Conservation (phyloP, 2,888 invertebrate species). For the Epinotia ramella region DNA sequence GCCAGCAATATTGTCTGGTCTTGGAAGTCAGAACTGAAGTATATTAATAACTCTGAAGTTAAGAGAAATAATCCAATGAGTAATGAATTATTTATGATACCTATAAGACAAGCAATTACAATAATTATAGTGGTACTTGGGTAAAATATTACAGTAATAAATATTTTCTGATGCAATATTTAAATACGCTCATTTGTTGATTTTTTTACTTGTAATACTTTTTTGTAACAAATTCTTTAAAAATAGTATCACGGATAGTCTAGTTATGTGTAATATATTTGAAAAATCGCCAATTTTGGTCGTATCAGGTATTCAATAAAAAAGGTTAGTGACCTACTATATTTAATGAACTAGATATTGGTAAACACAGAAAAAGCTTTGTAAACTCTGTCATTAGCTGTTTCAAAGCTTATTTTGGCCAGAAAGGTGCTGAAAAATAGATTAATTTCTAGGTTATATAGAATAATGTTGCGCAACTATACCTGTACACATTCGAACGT, state of each 20-base stretch:
- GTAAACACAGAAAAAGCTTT: no score
- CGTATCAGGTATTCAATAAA: no score
- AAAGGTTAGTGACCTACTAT: not conserved
- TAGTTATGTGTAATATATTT: not conserved
- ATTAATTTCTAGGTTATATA: conserved; percentile 58
- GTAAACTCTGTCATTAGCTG: no score
- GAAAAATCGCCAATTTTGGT: not conserved
- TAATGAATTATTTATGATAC: not conserved
- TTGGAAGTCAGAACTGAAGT: no score
- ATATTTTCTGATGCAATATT: conserved; percentile 38
- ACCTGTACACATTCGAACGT: conserved; percentile 78
- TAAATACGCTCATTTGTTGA: not conserved
- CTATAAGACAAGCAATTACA: not conserved
- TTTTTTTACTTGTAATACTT: not conserved
- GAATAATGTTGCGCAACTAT: conserved; percentile 75
- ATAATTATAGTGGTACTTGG: not conserved
- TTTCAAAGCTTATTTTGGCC: not conserved
- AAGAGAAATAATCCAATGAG: not conserved
- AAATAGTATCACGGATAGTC: not conserved
- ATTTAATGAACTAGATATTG: not conserved
- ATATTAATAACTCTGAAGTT: not conserved
- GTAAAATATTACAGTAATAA: not conserved
- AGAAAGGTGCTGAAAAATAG: conserved; percentile 19
- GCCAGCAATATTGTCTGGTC: no score
- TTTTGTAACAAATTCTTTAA: not conserved